phyloP scores from a whole-genome alignment of 2,888 invertebrate genomes.

The Sicus ferrugineus region DNA sequence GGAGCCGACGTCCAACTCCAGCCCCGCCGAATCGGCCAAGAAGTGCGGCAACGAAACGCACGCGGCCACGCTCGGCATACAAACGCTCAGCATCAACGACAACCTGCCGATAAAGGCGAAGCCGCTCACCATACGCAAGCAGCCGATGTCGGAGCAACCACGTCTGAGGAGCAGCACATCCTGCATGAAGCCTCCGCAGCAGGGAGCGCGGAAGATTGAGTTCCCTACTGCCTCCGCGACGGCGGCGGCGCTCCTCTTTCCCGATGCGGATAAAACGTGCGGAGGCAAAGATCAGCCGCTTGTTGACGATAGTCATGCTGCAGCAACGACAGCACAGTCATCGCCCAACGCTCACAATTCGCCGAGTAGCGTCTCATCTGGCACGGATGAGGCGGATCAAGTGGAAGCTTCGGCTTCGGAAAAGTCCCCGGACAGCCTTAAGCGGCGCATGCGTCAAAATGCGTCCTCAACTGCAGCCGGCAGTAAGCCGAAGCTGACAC shows the following conservation, averaged over 20 bases:
- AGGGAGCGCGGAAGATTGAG: conserved; percentile 41
- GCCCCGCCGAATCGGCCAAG: conserved; percentile 12
- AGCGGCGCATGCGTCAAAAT: conserved; percentile 72
- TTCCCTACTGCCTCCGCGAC: conserved; percentile 9
- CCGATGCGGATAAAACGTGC: conserved; percentile 21
- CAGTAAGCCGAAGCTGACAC: conserved; percentile 76
- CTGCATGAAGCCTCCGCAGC: conserved; percentile 38
- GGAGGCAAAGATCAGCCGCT: conserved; percentile 18
- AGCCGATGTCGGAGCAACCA: conserved; percentile 81
- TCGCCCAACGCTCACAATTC: conserved; percentile 40
- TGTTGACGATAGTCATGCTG: background rate
- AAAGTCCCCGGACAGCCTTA: conserved; percentile 65
- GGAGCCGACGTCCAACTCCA: conserved; percentile 13
- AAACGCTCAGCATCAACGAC: conserved; percentile 63
- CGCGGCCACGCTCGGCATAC: conserved; percentile 48
- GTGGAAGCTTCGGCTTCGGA: conserved; percentile 42
- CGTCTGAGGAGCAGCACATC: conserved; percentile 71
- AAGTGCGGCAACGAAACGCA: conserved; percentile 27
- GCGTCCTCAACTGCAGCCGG: conserved; percentile 54
- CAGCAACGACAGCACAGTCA: background rate
- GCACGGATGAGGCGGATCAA: conserved; percentile 57
- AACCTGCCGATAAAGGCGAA: conserved; percentile 78
- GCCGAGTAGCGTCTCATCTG: conserved; percentile 36
- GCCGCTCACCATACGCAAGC: conserved; percentile 84
- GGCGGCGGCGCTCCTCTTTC: conserved; percentile 32